Evolutionary conservation across 1,140 invertebrate species (phyloP), one percentile per base, ranked within the genome.

Genomic region (Drosophila nikananu): DNA sequence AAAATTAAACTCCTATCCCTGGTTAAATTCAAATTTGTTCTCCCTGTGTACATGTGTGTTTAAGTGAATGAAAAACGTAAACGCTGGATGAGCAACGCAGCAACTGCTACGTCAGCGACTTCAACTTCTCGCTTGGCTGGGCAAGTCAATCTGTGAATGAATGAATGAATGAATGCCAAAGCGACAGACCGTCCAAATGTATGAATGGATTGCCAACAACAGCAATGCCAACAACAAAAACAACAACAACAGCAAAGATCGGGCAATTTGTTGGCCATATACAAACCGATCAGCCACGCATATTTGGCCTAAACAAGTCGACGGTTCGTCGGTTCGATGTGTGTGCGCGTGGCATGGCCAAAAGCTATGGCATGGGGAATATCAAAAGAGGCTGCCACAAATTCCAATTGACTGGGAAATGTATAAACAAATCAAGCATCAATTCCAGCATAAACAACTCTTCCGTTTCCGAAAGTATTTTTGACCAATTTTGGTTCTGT

Each of bases 71-170:
- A 80, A 80, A 77, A 87, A 84, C 84, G 84, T 87, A 87, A 87
- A 77, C 67, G 80, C 55, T 81, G 81, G 77, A 86, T 86, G 84
- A 89, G 86, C 81, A 52, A 21, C 52, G 46, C 30, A 68, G 37
- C 48, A 44, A 66, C 60, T 63, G 37, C 72, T 55, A 72, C 78
- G 77, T 62, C 77, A 46, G 44, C 74, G 66, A 78, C 66, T 72
- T 80, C 52, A 73, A 74, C 77, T 73, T 76, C 71, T 84, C 86
- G 81, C 84, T 89, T 89, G 67, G 84, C 78, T 89, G 81, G 63
- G 77, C 84, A 89, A 90, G 84, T 89, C 84, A 90, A 90, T 90
- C 81, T 86, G 77, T 90, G 81, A 86, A 90, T 87, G 83, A 87
- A 89, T 87, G 81, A 55, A 25, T 55, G 66, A 64, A 60, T 70